Evolutionary conservation across 2,113 vertebrate species (phyloP).

Genomic region (Mirounga angustirostris): DNA sequence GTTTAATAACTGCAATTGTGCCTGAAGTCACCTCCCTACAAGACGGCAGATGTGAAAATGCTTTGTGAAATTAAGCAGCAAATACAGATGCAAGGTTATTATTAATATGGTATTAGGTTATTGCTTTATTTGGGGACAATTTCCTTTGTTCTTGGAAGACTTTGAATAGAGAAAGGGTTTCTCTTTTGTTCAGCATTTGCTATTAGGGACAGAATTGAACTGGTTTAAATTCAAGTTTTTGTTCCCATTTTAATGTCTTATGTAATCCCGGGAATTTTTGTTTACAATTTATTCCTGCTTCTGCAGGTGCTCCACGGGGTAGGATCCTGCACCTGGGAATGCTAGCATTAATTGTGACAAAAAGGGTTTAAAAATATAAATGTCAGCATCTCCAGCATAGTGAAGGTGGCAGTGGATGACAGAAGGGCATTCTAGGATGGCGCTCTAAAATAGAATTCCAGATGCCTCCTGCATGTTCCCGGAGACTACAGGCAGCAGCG

Average conservation of each 20-base stretch:
- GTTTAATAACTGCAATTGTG: slow-evolving; percentile 81
- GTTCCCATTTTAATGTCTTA: slow-evolving; percentile 81
- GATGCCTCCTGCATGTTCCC: neutral
- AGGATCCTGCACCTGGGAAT: slow-evolving; percentile 76
- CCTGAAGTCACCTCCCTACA: slow-evolving; percentile 62
- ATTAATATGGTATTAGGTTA: slow-evolving; percentile 81
- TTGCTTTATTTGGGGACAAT: slow-evolving; percentile 78
- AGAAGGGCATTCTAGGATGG: slow-evolving; percentile 75
- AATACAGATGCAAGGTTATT: slow-evolving; percentile 68
- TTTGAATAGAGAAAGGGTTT: slow-evolving; percentile 72
- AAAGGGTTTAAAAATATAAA: slow-evolving; percentile 80
- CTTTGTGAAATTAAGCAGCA: slow-evolving; percentile 59
- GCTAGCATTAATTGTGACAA: slow-evolving; percentile 80
- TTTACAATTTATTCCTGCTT: slow-evolving; percentile 82
- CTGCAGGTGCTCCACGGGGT: slow-evolving; percentile 82
- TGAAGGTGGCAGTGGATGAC: slow-evolving; percentile 54
- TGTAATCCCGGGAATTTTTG: slow-evolving; percentile 83
- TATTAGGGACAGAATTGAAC: slow-evolving; percentile 71
- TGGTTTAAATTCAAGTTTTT: slow-evolving; percentile 85
- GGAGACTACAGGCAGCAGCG: neutral
- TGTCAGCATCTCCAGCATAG: slow-evolving; percentile 39
- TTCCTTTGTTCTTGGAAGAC: slow-evolving; percentile 75
- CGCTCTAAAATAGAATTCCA: slow-evolving; percentile 62
- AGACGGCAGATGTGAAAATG: slow-evolving; percentile 74
- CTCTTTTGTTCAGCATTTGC: slow-evolving; percentile 72